Evolutionary conservation across 1,140 invertebrate genomes (phyloP).

Genomic region (Neotoxoptera formosana): DNA sequence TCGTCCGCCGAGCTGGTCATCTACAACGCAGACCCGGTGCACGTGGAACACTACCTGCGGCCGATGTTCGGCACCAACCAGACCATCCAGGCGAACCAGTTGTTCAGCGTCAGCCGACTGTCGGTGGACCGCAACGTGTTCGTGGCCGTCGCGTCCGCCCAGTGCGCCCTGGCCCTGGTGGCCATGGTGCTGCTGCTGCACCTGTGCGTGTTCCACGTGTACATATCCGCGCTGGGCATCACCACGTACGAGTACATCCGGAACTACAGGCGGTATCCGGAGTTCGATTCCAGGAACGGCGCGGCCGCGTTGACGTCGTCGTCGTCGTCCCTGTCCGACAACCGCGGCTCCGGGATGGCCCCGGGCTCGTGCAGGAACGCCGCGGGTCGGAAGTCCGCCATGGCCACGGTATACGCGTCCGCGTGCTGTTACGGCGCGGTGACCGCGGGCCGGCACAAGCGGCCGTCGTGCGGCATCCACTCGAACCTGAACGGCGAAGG

Average conservation of each 20-base stretch:
- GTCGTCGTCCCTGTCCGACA: conserved; percentile 58
- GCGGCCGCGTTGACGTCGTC: conserved; percentile 59
- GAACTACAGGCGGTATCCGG: conserved; percentile 65
- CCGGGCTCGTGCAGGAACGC: neutral
- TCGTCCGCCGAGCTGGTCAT: conserved; percentile 74
- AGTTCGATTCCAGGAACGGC: conserved; percentile 60
- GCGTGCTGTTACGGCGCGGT: conserved; percentile 7
- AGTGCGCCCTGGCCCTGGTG: conserved; percentile 76
- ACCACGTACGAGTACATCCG: conserved; percentile 91
- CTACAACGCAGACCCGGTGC: conserved; percentile 68
- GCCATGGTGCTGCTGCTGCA: conserved; percentile 83
- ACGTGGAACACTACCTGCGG: conserved; percentile 73
- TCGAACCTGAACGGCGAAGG: neutral
- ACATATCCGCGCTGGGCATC: conserved; percentile 82
- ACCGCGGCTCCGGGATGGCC: neutral
- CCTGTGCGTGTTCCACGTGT: conserved; percentile 88
- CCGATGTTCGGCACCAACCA: conserved; percentile 76
- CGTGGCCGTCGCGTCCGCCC: conserved; percentile 66
- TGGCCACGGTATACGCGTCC: conserved; percentile 10
- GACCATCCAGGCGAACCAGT: conserved; percentile 76
- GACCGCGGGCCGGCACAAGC: neutral
- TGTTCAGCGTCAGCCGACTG: conserved; percentile 60
- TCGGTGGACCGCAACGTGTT: conserved; percentile 62
- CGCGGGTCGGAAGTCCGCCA: conserved; percentile 54
- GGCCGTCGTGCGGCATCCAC: conserved; percentile 52